Percentiles rank a stretch among this genome's conserved stretches.
These are phyloP conservation scores for Patella pellucida DNA, from an alignment of 2,888 invertebrate species.

Conservation along the genomic window DNA sequence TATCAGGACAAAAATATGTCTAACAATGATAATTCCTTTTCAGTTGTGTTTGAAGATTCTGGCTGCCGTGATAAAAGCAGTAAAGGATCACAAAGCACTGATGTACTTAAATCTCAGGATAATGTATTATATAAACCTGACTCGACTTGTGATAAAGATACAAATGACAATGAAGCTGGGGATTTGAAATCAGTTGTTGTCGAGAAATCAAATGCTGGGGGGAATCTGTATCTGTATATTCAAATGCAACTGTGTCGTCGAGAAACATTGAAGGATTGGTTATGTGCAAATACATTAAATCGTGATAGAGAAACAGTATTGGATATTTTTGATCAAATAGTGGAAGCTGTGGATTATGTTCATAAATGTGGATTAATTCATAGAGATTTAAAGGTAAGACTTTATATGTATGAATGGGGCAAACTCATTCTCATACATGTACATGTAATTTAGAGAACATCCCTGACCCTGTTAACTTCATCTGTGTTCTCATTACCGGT, in stretches of 20 bases:
- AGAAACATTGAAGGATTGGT: constrained; percentile 93
- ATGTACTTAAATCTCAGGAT: constrained; percentile 23
- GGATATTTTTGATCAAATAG: constrained; percentile 80
- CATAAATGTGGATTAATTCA: constrained; percentile 94
- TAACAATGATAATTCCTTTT: constrained; percentile 70
- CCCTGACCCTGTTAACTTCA: too few relatives aligned
- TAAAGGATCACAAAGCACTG: constrained; percentile 37
- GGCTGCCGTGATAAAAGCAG: constrained; percentile 54
- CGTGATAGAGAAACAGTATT: constrained; percentile 56
- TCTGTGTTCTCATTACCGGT: too few relatives aligned
- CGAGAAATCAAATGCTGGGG: constrained; percentile 15
- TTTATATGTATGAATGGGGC: background rate
- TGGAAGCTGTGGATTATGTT: constrained; percentile 95
- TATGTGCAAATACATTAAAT: constrained; percentile 71
- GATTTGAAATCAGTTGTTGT: constrained; percentile 3
- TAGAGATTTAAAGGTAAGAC: constrained; percentile 88
- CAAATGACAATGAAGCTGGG: background rate
- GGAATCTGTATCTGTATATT: constrained; percentile 86
- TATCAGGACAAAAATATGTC: background rate
- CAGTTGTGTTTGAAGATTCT: constrained; percentile 73
- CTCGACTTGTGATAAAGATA: constrained; percentile 1
- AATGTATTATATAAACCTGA: constrained; percentile 13
- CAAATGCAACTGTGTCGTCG: constrained; percentile 96
- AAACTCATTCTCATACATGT: too few relatives aligned
- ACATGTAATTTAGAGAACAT: too few relatives aligned